Base-by-base conservation (phyloP, 2,888 invertebrate species). In the Ophioninae sp. region DNA sequence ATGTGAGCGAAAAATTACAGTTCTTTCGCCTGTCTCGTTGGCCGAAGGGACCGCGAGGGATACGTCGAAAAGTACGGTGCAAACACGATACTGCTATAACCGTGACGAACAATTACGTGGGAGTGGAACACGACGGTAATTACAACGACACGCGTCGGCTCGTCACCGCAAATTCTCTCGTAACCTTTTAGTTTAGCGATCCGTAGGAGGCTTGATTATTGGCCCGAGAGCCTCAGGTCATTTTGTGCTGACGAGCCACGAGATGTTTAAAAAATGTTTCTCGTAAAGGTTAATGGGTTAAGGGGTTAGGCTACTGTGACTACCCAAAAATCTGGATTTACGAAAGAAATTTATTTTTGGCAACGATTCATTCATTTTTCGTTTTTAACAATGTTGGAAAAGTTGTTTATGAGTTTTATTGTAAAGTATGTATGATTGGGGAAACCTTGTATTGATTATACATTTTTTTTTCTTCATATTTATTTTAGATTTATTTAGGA, bases 1-100 rank as follows among this genome's bases (percentile, higher is more conserved):
- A 75, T 75, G 65, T 78, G 64, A 73, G 75, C 79, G 67, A 78
- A 78, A 78, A 78, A 78, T 71, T 71, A 74, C 61, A 58, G 61
- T 56, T 37, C 37, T 20, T 20, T 71, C 71, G 23, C 13, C 3
- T 23, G 37, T 39, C 13, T 63, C 20, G 22, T 44, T 10, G 17
- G 37, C 17, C 22, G 10, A 65, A 23, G 56, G 6, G 7, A 51
- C 8, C 20, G 39, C 20, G 39, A 22, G 23, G 63, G 41, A 30
- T 72, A 13, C 23, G 41, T 72, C 13, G 10, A 65, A 72, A 72
- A 65, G 72, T 65, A 13, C 58, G 22, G n/a, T 39, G 17, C 17
- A 17, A 58, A 67, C 37, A 10, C 51, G 58, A 10, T 74, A 58
- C 56, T 39, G n/a, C 67, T 23, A n/a, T 63, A 22, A 65, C 75